These are phyloP conservation scores for Nemotelus pantherinus DNA, from an alignment of 2,888 invertebrate species.

Conservation along the genomic window DNA sequence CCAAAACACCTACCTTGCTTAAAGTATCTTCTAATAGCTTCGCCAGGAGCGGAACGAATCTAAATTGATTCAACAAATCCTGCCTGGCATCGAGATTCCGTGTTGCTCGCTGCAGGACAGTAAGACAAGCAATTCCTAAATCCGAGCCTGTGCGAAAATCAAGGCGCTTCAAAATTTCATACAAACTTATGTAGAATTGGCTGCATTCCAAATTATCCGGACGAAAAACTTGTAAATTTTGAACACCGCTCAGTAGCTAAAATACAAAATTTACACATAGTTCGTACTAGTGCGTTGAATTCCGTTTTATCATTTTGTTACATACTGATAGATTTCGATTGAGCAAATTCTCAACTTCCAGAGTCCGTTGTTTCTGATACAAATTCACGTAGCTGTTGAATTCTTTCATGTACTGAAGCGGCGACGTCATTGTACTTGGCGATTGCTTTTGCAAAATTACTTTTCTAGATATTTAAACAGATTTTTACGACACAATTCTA, in stretches of 20 bases:
- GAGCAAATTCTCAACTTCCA: slow-evolving; percentile 58
- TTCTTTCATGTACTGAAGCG: slow-evolving; percentile 43
- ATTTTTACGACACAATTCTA: background rate
- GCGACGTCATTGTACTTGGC: slow-evolving; percentile 24
- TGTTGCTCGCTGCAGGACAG: slow-evolving; percentile 59
- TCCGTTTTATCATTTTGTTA: background rate
- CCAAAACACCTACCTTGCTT: slow-evolving; percentile 51
- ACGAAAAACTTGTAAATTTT: slow-evolving; percentile 51
- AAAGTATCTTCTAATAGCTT: slow-evolving; percentile 56
- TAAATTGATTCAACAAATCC: slow-evolving; percentile 59
- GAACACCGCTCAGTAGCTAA: slow-evolving; percentile 55
- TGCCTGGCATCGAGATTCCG: slow-evolving; percentile 59
- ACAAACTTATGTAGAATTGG: slow-evolving; percentile 61
- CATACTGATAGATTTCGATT: slow-evolving; percentile 59
- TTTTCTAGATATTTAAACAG: background rate
- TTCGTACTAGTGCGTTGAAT: background rate
- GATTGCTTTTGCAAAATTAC: background rate
- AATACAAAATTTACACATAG: slow-evolving; percentile 8
- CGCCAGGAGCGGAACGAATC: slow-evolving; percentile 60
- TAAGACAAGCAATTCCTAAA: slow-evolving; percentile 59
- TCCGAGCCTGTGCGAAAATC: slow-evolving; percentile 57
- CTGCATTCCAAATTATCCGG: slow-evolving; percentile 58
- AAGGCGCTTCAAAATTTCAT: slow-evolving; percentile 58
- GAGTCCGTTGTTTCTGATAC: slow-evolving; percentile 57
- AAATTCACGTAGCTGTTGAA: slow-evolving; percentile 35